Conservation (phyloP, 2,113 vertebrate species). For the Antechinus stuartii region DNA sequence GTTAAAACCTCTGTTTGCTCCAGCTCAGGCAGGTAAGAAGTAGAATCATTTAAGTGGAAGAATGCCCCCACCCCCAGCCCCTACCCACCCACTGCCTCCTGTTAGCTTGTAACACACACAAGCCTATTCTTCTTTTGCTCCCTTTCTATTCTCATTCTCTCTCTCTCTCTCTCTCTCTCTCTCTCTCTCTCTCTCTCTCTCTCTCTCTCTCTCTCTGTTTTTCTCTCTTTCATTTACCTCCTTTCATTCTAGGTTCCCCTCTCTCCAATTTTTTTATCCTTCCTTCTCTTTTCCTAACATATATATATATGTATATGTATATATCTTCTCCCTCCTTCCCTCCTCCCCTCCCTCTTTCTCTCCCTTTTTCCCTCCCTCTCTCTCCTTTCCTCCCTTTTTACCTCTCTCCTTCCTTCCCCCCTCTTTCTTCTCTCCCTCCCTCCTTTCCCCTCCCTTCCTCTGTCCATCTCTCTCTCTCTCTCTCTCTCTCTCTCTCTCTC, state of each 20-base stretch:
- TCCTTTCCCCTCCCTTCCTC: background rate
- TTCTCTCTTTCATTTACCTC: no score
- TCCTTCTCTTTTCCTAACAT: background rate
- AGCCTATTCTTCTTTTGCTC: background rate
- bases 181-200: no score
- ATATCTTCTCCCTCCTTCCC: background rate
- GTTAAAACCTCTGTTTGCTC: conserved; percentile 54
- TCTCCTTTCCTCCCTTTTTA: no score
- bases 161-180: no score
- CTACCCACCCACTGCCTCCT: background rate
- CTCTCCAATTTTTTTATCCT: background rate
- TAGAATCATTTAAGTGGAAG: background rate
- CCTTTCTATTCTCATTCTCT: no score
- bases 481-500: background rate
- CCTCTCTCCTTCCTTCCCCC: background rate
- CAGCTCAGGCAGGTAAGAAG: conserved; percentile 35
- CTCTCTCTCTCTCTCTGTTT: no score
- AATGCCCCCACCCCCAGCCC: background rate
- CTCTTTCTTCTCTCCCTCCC: no score
- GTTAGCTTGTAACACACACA: background rate
- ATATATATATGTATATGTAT: no score
- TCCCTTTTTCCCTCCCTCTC: no score
- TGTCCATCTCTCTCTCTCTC: no score
- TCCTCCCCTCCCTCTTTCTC: background rate
- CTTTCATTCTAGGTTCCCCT: background rate